Base-by-base conservation (phyloP, 2,888 invertebrate species). In the Latrodectus hesperus region DNA sequence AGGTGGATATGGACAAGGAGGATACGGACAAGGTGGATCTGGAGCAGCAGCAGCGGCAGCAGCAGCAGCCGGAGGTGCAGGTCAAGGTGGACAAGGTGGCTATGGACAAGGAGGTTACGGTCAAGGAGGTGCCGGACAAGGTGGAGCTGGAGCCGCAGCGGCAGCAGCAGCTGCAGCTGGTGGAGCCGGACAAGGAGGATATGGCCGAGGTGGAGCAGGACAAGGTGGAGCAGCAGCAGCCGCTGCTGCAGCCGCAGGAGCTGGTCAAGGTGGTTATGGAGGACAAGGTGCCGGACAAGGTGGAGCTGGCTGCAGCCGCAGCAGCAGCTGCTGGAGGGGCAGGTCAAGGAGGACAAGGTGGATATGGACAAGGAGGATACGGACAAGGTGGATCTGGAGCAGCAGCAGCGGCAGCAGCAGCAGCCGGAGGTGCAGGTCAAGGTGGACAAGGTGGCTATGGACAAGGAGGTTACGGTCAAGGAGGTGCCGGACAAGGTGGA, bases 391-490 rank as follows among this genome's bases (percentile, higher is more conserved):
- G 65, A 64, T n/a, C n/a, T n/a, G n/a, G n/a, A n/a, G n/a, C n/a
- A n/a, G n/a, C 38, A 65, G 75, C 75, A 55, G 12, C 77, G 3
- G 38, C 73, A 14, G 77, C 77, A 64, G 60, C 64, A 55, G 14
- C 75, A 38, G 64, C 76, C 11, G 76, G 38, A 1, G 11, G 49
- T 11, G 12, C 52, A n/a, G n/a, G n/a, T n/a, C n/a, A n/a, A n/a
- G n/a, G n/a, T n/a, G n/a, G 22, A 22, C 22, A 22, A 22, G 22
- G 22, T 22, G 22, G 22, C 22, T 22, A 22, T n/a, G 52, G 53
- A 12, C 51, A 73, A 53, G 73, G 68, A 26, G 22, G 26, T 12
- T n/a, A 52, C 9, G 38, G 49, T 17, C n/a, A 22, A 11, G 22
- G 22, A 22, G 22, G 22, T 1, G 22, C 22, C 22, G 22, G 22